Base-by-base conservation (phyloP, 2,888 invertebrate genomes). In the Epirrhoe tristata region DNA sequence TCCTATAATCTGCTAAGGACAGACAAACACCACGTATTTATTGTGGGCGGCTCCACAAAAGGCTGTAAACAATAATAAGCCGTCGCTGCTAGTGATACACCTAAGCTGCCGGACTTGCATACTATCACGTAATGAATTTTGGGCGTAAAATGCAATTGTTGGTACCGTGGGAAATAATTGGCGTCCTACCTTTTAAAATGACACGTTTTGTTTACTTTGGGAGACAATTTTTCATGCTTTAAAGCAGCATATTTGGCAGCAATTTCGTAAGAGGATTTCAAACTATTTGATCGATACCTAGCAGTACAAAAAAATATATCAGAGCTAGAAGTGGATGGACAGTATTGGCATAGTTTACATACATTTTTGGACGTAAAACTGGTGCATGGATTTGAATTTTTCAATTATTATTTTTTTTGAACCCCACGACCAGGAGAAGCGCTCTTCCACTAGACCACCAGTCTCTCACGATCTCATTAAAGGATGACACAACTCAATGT, bases 101-200 rank as follows among this genome's bases (percentile, higher is more conserved):
- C 81, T 91, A 91, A 93, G 91, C 92, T 86, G 85, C 79, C 77
- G 75, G 82, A 84, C 86, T 85, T 78, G 87, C 87, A 87, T 87
- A 87, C 81, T 86, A 90, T 91, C 93, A 93, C 93, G 93, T 91
- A 87, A 89, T 86, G 81, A 85, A 82, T 86, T 86, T 87, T 84
- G 83, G 84, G 81, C 78, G 81, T 82, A 84, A 85, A 89, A 88
- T 86, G 87, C 87, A 89, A 91, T 91, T 90, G 80, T 82, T 74
- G 70, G 74, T 74, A 70, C 81, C 89, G 91, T 92, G 93, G 90
- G 92, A 93, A 93, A 81, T 75, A 71, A 70, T 78, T 51, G 50
- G 32, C 63, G 81, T 80, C 51, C 58, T 75, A 76, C 77, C 75
- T 75, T 79, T 77, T 63, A 66, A 71, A 76, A 78, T 77, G 36